A percentile compares a stretch with the other conserved stretches of the same genome.
Evolutionary conservation across 2,113 vertebrate species (phyloP).

Genomic region (Chaetodon auriga): DNA sequence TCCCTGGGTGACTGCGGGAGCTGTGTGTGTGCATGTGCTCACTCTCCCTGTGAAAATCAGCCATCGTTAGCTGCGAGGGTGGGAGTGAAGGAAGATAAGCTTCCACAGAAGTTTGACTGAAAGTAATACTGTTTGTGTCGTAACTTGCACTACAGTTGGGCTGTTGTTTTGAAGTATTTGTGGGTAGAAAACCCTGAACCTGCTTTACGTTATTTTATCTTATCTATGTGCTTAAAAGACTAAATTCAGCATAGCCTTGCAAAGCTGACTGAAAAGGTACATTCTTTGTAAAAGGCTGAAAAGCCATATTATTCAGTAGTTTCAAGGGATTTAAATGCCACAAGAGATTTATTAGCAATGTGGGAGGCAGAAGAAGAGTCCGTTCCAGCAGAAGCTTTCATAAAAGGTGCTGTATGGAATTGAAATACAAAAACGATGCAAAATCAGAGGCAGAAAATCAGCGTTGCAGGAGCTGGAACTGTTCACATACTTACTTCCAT

Average conservation of each 20-base stretch:
- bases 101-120: conserved; percentile 13
- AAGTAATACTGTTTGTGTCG: neutral
- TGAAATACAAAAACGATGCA: neutral
- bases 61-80: neutral
- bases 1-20: conserved; percentile 42
- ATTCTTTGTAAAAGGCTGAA: conserved; percentile 14
- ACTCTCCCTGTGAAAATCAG: conserved; percentile 32
- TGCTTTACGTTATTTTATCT: neutral
- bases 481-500: conserved; percentile 21
- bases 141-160: neutral
- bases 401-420: neutral
- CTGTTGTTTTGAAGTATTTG: neutral
- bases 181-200: neutral
- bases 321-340: conserved; percentile 28
- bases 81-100: neutral
- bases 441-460: neutral
- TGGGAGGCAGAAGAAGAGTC: neutral
- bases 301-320: conserved; percentile 1
- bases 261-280: neutral
- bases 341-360: conserved; percentile 2
- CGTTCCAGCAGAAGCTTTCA: neutral
- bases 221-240: neutral
- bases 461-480: neutral
- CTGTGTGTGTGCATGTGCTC: neutral
- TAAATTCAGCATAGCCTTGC: conserved; percentile 16